These are phyloP conservation scores for Xiphophorus maculatus DNA, from an alignment of 2,113 vertebrate species.

Conservation along the genomic window DNA sequence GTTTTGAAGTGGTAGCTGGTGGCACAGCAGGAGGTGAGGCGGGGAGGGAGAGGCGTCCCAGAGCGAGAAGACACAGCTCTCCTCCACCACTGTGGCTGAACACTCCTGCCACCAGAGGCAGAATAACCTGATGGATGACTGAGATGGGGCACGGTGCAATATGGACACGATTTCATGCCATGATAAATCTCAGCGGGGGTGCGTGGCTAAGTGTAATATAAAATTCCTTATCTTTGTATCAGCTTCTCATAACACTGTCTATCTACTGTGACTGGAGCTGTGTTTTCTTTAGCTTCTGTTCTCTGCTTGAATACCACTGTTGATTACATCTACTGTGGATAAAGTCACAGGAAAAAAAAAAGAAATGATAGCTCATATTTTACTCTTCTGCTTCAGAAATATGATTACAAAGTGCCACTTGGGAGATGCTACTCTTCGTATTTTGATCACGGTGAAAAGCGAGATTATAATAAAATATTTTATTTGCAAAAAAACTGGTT, in stretches of 20 bases:
- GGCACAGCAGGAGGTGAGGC: conserved; percentile 26
- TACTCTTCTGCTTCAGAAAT: conserved; percentile 58
- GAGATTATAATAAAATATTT: conserved; percentile 44
- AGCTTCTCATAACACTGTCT: conserved; percentile 72
- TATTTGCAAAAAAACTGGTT: conserved; percentile 47
- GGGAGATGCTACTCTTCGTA: conserved; percentile 50
- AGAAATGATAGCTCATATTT: conserved; percentile 42
- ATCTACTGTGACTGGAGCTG: conserved; percentile 66
- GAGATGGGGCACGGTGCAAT: conserved; percentile 78
- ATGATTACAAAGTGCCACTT: conserved; percentile 56
- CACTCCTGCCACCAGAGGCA: conserved; percentile 65
- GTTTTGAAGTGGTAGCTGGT: conserved; percentile 29
- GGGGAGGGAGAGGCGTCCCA: conserved; percentile 30
- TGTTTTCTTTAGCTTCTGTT: conserved; percentile 61
- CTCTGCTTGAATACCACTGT: conserved; percentile 58
- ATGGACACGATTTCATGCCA: conserved; percentile 82
- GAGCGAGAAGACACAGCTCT: conserved; percentile 54
- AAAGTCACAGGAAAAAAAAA: conserved; percentile 32
- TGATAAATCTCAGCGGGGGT: conserved; percentile 78
- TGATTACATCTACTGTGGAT: conserved; percentile 60
- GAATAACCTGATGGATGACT: conserved; percentile 75
- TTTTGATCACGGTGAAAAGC: conserved; percentile 45
- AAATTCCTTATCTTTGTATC: conserved; percentile 78
- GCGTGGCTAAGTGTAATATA: conserved; percentile 80
- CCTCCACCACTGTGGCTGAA: conserved; percentile 55